Base-by-base conservation (phyloP, 2,888 invertebrate species). In the Clusia tigrina region DNA sequence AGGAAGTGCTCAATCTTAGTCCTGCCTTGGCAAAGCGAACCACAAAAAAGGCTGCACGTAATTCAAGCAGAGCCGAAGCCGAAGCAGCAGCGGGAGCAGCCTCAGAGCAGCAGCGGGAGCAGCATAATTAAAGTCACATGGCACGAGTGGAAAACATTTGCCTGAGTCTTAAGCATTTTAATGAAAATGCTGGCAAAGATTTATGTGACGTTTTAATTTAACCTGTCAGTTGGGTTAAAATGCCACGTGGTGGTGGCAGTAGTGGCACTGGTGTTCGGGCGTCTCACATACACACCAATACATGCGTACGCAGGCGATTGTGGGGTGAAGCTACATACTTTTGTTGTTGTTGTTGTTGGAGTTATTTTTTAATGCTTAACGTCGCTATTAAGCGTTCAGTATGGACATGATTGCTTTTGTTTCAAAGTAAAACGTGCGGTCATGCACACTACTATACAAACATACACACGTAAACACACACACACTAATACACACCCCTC, bases 191-290 rank as follows among this genome's bases (percentile, higher is more conserved):
- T 71, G 72, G 75, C 71, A 69, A 80, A 78, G 80, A 79, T 79
- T 79, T 80, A 79, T 79, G 79, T 78, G 79, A 78, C 79, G 75
- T 78, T 78, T 80, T 80, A 77, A 74, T 75, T 77, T 78, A 78
- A 77, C 74, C 78, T 76, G 77, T 76, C 71, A 42, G 46, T 61
- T 22, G 48, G 20, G 20, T 48, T 18, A 15, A 18, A 20, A 20
- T 48, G 48, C 15, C 48, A 22, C 48, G n/a, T 42, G 12, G 9
- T n/a, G 48, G 6, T 48, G 42, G 48, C 22, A 15, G 48, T 48
- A 2, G 48, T 48, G 42, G 9, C 15, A 17, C n/a, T 42, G 42
- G 42, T 3, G 32, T 32, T 32, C 32, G 32, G 9, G 42, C n/a
- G 42, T 42, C n/a, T 9, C 42, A 42, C 3, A 15, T 42, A 17